Base-by-base conservation (phyloP, 2,797 vertebrate species). In the Neosilurus hyrtlii region DNA sequence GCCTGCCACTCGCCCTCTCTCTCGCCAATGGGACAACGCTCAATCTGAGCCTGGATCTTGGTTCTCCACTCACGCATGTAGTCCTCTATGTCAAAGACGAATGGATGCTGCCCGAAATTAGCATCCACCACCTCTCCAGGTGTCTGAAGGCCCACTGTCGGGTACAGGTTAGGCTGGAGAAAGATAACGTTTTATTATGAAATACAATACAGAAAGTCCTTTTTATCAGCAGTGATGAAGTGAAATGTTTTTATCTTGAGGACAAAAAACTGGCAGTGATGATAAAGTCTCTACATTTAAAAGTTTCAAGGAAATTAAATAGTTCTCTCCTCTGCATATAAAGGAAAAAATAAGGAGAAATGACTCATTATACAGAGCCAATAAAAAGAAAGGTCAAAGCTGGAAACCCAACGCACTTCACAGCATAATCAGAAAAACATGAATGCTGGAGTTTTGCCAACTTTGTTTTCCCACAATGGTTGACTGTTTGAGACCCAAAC, bases 11-110 rank as follows among this genome's bases (percentile, higher is more conserved):
- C 97, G 88, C 97, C 97, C 90, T 98, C 96, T 24, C 95, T 95
- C 92, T 97, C 97, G 80, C 96, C 97, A 35, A 97, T 96, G 85
- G 97, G 97, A 89, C 96, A 99, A 80, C 96, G 92, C 86, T 97
- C 96, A 65, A 99, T 96, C 90, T 97, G 96, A 89, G 96, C 94
- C 92, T 98, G 97, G 86, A 98, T 97, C 93, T 98, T 98, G 10
- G 96, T 96, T 92, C 96, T 95, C 97, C 97, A 99, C 89, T 99
- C 97, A 4, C 96, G 94, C 97, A 98, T 99, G 94, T 99, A 99
- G 94, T 98, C 97, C 90, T 98, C 97, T 0, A 99, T 98, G 95
- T 99, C 97, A 20, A 98, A 99, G 86, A 98, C 96, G 71, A 98
- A 99, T 0, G 97, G 97, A 90, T 98, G 97, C 93, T 98, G 97